Evolutionary conservation across 2,797 vertebrate genomes (phyloP).

Genomic region (Halcyon leucocephala): DNA sequence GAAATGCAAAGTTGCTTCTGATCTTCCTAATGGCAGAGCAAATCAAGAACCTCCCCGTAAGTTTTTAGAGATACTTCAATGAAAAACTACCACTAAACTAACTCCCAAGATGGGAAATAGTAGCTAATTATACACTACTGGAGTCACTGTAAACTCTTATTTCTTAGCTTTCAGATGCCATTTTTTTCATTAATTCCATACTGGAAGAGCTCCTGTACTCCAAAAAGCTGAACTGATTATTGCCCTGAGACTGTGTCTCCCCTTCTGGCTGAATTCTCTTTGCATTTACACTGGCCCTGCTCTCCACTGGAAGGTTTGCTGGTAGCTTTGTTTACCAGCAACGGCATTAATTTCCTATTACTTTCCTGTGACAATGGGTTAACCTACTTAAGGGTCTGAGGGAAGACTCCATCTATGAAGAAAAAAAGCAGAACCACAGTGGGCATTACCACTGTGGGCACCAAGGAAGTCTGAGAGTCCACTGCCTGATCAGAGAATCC

Average conservation of each 20-base stretch:
- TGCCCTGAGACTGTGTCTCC: background rate
- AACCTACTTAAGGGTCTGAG: background rate
- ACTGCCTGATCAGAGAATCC: background rate
- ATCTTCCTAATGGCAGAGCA: background rate
- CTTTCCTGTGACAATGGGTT: background rate
- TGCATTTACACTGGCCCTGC: background rate
- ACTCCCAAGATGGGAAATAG: background rate
- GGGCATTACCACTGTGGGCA: background rate
- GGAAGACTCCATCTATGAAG: background rate
- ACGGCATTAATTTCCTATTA: background rate
- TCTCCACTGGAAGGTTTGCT: background rate
- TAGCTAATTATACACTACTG: background rate
- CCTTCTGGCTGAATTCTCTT: background rate
- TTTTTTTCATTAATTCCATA: background rate
- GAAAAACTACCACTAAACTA: background rate
- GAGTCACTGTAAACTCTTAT: background rate
- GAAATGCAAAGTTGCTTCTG: background rate
- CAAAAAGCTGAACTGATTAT: background rate
- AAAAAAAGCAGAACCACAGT: background rate
- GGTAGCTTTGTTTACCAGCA: background rate
- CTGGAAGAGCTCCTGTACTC: background rate
- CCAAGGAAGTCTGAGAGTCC: background rate
- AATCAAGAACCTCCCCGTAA: background rate
- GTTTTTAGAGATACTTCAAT: background rate
- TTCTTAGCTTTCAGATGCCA: background rate